phyloP scores from a whole-genome alignment of 92 coral and sea anemone species.

The Pocillopora meandrina region DNA sequence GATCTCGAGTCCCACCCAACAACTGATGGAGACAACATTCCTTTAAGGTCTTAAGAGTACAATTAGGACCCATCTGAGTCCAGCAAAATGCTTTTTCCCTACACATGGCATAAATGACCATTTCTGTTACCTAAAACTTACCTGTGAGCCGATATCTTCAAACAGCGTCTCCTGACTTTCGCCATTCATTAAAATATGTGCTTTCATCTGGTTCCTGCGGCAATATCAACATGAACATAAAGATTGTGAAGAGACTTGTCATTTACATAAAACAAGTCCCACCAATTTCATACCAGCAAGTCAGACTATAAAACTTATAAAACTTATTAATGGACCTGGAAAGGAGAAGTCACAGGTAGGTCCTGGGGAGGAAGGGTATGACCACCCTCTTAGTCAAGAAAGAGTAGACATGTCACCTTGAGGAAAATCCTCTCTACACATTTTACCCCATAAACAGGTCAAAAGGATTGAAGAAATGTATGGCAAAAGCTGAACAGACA shows the following conservation, averaged over 20 bases:
- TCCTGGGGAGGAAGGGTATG: too few species aligned
- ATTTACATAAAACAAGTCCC: not conserved
- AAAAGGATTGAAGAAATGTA: too few species aligned
- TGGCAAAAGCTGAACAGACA: too few species aligned
- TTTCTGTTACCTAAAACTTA: constrained; percentile 4
- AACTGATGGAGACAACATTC: not conserved
- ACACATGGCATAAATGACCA: not conserved
- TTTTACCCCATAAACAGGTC: too few species aligned
- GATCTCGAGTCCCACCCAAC: not conserved
- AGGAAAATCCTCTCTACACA: too few species aligned
- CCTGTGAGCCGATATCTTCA: constrained; percentile 98
- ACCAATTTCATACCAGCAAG: too few species aligned
- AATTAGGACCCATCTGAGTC: not conserved
- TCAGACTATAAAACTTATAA: too few species aligned
- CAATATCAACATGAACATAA: not conserved
- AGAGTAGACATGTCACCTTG: too few species aligned
- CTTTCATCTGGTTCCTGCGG: constrained; percentile 89
- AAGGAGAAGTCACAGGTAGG: too few species aligned
- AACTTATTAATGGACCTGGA: too few species aligned
- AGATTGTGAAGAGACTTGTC: not conserved
- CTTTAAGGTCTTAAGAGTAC: not conserved
- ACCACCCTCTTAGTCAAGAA: too few species aligned
- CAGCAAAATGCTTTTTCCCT: not conserved
- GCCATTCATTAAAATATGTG: constrained; percentile 84
- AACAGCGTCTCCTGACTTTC: constrained; percentile 77